Conservation (phyloP, 1,140 invertebrate species). For the Helicoverpa zea region DNA sequence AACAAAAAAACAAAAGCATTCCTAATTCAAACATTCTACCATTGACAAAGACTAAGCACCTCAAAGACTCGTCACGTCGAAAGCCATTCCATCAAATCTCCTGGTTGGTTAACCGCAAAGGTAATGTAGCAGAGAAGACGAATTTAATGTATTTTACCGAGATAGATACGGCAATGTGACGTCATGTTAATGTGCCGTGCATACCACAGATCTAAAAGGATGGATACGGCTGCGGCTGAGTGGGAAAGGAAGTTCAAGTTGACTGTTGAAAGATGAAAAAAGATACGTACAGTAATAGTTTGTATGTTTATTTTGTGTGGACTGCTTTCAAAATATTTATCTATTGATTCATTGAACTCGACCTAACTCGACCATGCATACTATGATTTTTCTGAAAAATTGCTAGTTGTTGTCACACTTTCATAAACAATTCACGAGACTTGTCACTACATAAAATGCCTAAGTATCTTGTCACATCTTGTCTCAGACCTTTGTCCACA, state of each 20-base stretch:
- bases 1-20: constrained; percentile 14
- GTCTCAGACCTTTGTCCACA: neutral
- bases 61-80: constrained; percentile 18
- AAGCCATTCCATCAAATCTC: constrained; percentile 33
- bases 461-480: neutral
- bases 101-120: constrained; percentile 12
- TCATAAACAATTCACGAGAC: too few species aligned
- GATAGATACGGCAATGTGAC: constrained; percentile 24
- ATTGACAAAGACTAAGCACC: constrained; percentile 30
- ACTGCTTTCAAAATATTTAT: neutral
- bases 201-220: constrained; percentile 17
- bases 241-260: constrained; percentile 23
- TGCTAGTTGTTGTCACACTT: too few species aligned
- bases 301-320: neutral
- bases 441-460: too few species aligned
- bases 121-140: constrained; percentile 42
- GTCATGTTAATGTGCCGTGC: constrained; percentile 40
- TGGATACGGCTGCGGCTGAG: constrained; percentile 20
- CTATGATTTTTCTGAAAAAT: too few species aligned
- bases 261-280: constrained; percentile 19
- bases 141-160: constrained; percentile 36
- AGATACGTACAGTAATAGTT: neutral
- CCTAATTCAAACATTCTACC: constrained; percentile 31
- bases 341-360: neutral
- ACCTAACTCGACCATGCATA: neutral